Conservation (phyloP, 1,140 invertebrate genomes). For the Panagrolaimus sp. region DNA sequence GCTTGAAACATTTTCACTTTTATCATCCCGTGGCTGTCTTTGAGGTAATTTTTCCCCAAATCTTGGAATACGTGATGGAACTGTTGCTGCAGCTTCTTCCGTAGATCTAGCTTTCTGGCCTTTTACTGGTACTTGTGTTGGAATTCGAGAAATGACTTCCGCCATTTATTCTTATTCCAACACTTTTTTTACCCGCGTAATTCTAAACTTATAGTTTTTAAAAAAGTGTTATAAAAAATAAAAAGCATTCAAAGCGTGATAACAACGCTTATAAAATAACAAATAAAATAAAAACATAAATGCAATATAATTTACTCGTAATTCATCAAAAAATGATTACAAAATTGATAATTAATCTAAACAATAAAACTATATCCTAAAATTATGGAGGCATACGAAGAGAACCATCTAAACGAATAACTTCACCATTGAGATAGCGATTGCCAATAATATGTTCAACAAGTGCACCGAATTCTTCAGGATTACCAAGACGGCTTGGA, state of each 20-base stretch:
- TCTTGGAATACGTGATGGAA: neutral
- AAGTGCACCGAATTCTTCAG: slow-evolving; percentile 80
- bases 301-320: too few relatives aligned
- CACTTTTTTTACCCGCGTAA: neutral
- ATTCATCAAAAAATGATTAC: too few relatives aligned
- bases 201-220: too few relatives aligned
- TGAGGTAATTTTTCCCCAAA: neutral
- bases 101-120: neutral
- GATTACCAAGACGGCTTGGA: slow-evolving; percentile 67
- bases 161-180: neutral
- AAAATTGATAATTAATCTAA: too few relatives aligned
- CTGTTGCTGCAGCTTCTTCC: too few relatives aligned
- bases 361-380: too few relatives aligned
- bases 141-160: slow-evolving; percentile 11
- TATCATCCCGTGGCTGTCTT: neutral
- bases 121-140: neutral
- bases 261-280: too few relatives aligned
- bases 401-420: slow-evolving; percentile 84
- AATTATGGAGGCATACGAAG: slow-evolving; percentile 62
- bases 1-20: too few relatives aligned
- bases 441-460: slow-evolving; percentile 82
- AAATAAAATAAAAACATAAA: too few relatives aligned
- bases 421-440: slow-evolving; percentile 85
- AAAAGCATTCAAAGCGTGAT: too few relatives aligned
- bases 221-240: too few relatives aligned